A percentile compares a stretch with the other conserved stretches of the same genome.
Evolutionary conservation across 2,888 invertebrate genomes (phyloP).

Genomic region (Halictus ligatus): DNA sequence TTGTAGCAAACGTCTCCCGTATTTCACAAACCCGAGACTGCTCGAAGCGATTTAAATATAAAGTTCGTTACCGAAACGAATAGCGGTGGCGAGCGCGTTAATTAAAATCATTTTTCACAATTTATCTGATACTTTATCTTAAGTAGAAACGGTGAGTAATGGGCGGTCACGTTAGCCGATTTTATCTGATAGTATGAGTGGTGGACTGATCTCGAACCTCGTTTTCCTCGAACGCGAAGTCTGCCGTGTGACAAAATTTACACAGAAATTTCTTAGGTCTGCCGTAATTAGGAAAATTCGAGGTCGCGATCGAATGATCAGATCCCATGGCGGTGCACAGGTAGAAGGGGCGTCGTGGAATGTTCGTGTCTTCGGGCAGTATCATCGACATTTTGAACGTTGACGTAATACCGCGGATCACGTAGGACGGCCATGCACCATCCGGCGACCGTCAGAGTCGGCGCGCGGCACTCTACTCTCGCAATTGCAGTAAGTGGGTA

Average conservation of each 20-base stretch:
- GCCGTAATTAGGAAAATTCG: neutral
- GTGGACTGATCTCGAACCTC: neutral
- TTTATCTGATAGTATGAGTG: neutral
- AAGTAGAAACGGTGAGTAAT: slow-evolving; percentile 11
- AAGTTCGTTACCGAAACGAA: neutral
- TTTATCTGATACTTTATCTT: slow-evolving; percentile 1
- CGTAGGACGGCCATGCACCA: slow-evolving; percentile 51
- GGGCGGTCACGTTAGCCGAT: neutral
- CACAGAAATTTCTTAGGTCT: neutral
- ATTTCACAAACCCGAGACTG: neutral
- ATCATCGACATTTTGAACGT: slow-evolving; percentile 57
- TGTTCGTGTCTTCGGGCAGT: neutral
- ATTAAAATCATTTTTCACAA: neutral
- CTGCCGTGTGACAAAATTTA: neutral
- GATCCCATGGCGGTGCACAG: too few species aligned
- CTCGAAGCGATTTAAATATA: neutral
- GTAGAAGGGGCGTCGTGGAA: neutral
- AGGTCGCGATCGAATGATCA: too few species aligned
- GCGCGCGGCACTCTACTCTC: slow-evolving; percentile 33
- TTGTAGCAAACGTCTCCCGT: neutral
- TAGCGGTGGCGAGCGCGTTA: neutral
- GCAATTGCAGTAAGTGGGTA: slow-evolving; percentile 61
- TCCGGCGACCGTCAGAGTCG: slow-evolving; percentile 39
- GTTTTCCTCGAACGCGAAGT: neutral
- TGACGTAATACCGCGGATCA: slow-evolving; percentile 60